Percentiles rank a stretch among this genome's conserved stretches.
These are phyloP conservation scores for Polyodon spathula DNA, from an alignment of 2,113 vertebrate genomes.

Conservation along the genomic window DNA sequence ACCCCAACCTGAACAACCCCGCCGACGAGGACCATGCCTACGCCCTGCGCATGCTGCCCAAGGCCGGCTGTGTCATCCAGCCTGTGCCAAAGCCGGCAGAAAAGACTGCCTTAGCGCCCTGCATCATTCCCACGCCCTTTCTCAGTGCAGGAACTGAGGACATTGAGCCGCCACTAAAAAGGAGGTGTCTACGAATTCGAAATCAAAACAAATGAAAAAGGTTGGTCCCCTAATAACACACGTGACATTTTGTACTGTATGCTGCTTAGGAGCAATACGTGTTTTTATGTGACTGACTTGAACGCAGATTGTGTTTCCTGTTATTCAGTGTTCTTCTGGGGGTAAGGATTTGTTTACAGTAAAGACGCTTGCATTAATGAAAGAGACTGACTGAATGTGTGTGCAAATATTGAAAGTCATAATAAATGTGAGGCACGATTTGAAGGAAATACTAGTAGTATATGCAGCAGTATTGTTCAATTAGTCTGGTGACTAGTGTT, in stretches of 20 bases:
- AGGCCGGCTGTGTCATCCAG: slow-evolving; percentile 93
- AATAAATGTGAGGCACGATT: no score
- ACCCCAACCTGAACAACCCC: slow-evolving; percentile 73
- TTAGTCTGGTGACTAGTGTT: no score
- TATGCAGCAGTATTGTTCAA: no score
- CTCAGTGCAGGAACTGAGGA: slow-evolving; percentile 80
- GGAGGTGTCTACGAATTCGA: slow-evolving; percentile 98
- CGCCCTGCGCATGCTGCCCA: slow-evolving; percentile 83
- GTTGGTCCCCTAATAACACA: slow-evolving; percentile 53
- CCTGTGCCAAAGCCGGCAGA: slow-evolving; percentile 93
- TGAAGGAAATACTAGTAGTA: no score
- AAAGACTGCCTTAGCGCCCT: slow-evolving; percentile 82
- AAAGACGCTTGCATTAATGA: no score
- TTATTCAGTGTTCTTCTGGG: no score
- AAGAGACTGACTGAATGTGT: no score
- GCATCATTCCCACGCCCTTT: slow-evolving; percentile 79
- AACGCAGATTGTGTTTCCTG: neutral
- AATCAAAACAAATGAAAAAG: slow-evolving; percentile 98
- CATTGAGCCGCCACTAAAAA: slow-evolving; percentile 91
- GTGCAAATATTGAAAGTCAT: no score
- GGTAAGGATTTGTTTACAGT: no score
- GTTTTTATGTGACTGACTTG: no score
- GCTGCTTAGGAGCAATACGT: no score
- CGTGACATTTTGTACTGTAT: no score
- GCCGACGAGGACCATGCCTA: slow-evolving; percentile 93